phyloP scores from a whole-genome alignment of 1,140 invertebrate genomes.

The Drosophila erecta region DNA sequence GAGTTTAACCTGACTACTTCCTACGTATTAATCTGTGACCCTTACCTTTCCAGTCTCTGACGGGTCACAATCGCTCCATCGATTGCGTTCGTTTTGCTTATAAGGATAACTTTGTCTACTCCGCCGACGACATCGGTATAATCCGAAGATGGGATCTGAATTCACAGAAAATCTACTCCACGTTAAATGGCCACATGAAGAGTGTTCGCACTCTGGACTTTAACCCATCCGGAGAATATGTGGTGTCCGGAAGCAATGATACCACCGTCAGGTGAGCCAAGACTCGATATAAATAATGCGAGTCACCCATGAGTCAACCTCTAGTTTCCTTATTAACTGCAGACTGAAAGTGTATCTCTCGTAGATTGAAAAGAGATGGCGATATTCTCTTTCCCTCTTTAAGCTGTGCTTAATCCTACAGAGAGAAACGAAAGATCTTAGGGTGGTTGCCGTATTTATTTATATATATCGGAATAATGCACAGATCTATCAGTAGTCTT shows the following conservation, averaged over 20 bases:
- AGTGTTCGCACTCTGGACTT: slow-evolving; percentile 97
- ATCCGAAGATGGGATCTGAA: slow-evolving; percentile 99
- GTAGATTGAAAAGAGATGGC: slow-evolving; percentile 6
- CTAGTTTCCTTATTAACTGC: not conserved
- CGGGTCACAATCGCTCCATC: slow-evolving; percentile 95
- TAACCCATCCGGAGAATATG: slow-evolving; percentile 97
- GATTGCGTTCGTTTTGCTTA: slow-evolving; percentile 98
- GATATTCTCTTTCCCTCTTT: not conserved
- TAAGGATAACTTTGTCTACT: slow-evolving; percentile 97
- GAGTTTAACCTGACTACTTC: slow-evolving; percentile 44
- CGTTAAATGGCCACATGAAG: slow-evolving; percentile 96
- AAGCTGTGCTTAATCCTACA: no score
- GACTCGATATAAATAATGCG: not conserved
- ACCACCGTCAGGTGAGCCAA: slow-evolving; percentile 90
- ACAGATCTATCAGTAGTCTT: no score
- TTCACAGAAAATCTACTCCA: slow-evolving; percentile 95
- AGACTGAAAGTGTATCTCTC: not conserved
- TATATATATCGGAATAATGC: no score
- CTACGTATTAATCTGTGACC: not conserved
- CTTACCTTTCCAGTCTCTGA: slow-evolving; percentile 86
- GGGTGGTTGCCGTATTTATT: no score
- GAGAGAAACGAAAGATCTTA: no score
- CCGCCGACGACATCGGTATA: slow-evolving; percentile 96
- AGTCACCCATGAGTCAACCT: slow-evolving; percentile 1
- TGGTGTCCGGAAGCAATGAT: slow-evolving; percentile 96